Evolutionary conservation across 2,113 vertebrate species (phyloP), one percentile per base, ranked within the genome.

Genomic region (Gavialis gangeticus): DNA sequence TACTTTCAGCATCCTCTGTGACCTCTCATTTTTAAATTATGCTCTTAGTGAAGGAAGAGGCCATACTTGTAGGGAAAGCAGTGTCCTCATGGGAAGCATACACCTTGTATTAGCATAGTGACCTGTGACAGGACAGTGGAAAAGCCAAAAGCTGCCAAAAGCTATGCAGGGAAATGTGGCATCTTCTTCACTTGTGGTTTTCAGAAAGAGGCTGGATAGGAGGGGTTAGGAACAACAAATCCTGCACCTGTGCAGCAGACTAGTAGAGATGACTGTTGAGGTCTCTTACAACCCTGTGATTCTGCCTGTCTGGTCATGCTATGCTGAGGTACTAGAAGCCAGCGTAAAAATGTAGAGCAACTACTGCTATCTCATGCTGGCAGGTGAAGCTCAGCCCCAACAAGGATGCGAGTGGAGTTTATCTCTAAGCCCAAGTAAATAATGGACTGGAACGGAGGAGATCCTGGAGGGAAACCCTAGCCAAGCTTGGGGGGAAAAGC

Each of bases 401-500:
- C 14, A n/a, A 34, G 25, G 30, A 27, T n/a, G 22, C 81, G 10
- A 94, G 79, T 90, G 81, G 77, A 30, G 77, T 55, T 93, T 56
- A 18, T 62, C 90, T 92, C 84, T 89, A 84, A 87, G 87, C 73
- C 79, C 78, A 80, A 64, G 71, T 54, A 87, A 96, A 90, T 60
- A 91, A 82, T n/a, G 27, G 10, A 1, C 17, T 87, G 55, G 57
- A 69, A 84, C 30, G 85, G 94, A 90, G 30, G 79, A 87, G 88
- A 73, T 90, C 54, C 1, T 87, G 63, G 67, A 79, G 77, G 76
- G 75, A 28, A 94, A 67, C 14, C 24, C 34, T 76, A 91, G 91
- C 88, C 96, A 96, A 95, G 82, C 95, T 82, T 85, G 79, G 67
- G 93, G 82, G 92, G 46, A 84, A 91, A 87, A 95, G 59, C 82